phyloP scores from a whole-genome alignment of 2,797 vertebrate species.

The Rousettus madagascariensis region DNA sequence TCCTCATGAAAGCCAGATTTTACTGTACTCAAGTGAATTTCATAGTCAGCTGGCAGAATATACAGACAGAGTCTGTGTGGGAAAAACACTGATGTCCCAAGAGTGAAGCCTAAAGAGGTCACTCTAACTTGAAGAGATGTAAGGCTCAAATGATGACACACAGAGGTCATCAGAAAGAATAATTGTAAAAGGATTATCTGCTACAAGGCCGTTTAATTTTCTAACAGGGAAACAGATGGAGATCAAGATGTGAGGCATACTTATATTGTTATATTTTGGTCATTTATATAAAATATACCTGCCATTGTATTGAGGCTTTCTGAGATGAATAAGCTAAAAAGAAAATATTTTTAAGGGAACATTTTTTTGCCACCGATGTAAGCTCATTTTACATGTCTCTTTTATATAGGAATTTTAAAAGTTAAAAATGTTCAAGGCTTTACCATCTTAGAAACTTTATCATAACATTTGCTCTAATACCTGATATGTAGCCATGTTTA shows the following conservation, averaged over 20 bases:
- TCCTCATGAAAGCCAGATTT: constrained; percentile 62
- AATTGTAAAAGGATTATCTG: constrained; percentile 11
- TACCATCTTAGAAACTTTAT: not conserved
- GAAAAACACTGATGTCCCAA: constrained; percentile 52
- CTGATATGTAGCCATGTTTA: not conserved
- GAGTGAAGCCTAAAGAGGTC: not conserved
- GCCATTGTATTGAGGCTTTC: constrained; percentile 55
- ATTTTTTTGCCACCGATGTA: constrained; percentile 33
- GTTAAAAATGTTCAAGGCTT: not conserved
- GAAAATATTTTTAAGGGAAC: constrained; percentile 62
- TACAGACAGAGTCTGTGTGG: constrained; percentile 55
- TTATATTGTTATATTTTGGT: constrained; percentile 69
- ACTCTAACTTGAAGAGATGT: constrained; percentile 17
- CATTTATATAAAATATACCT: constrained; percentile 75
- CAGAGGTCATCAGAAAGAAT: constrained; percentile 13
- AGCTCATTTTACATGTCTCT: constrained; percentile 11
- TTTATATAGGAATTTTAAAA: not conserved
- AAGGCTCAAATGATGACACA: not conserved
- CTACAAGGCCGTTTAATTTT: constrained; percentile 51
- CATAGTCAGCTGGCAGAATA: constrained; percentile 52
- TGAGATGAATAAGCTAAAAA: constrained; percentile 53
- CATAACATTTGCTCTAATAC: not conserved
- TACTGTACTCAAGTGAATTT: constrained; percentile 59
- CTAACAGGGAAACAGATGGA: constrained; percentile 64
- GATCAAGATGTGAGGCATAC: constrained; percentile 62